phyloP scores from a whole-genome alignment of 2,797 vertebrate species.

The Ctenopoma kingsleyae region DNA sequence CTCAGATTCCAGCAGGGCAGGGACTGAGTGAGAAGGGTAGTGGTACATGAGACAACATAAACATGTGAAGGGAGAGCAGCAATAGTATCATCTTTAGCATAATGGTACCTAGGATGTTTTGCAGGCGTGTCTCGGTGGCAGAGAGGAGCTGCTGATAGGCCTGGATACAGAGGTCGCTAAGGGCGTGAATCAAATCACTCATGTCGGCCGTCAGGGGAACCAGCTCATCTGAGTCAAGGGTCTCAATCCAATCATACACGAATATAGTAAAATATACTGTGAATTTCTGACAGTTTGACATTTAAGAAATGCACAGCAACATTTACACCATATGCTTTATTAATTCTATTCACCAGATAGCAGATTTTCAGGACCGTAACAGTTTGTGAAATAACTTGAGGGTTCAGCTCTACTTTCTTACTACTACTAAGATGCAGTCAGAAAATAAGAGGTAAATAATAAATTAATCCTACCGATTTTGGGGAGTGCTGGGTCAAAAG shows the following conservation, averaged over 20 bases:
- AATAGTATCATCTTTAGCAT: neutral
- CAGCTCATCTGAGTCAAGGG: slow-evolving; percentile 55
- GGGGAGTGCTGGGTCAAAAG: slow-evolving; percentile 82
- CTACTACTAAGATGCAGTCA: neutral
- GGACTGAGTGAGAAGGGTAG: slow-evolving; percentile 66
- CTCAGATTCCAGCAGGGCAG: slow-evolving; percentile 86
- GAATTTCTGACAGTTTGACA: neutral
- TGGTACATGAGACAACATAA: neutral
- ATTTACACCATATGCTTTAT: neutral
- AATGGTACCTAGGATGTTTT: slow-evolving; percentile 79
- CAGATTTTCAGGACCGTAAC: too few species aligned
- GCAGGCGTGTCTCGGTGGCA: slow-evolving; percentile 79
- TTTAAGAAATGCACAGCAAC: neutral
- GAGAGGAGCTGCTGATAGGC: slow-evolving; percentile 88
- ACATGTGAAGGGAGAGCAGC: neutral
- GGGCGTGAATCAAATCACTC: slow-evolving; percentile 66
- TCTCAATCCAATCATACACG: slow-evolving; percentile 20
- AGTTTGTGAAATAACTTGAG: too few species aligned
- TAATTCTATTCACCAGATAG: too few species aligned
- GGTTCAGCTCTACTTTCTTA: neutral
- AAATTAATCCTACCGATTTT: slow-evolving; percentile 62
- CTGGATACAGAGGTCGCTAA: slow-evolving; percentile 85
- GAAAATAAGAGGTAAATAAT: neutral
- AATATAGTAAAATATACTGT: neutral
- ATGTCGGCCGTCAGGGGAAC: slow-evolving; percentile 69